A percentile compares a stretch with the other conserved stretches of the same genome.
Evolutionary conservation across 2,888 invertebrate species (phyloP).

Genomic region (Cephus pygmeus): DNA sequence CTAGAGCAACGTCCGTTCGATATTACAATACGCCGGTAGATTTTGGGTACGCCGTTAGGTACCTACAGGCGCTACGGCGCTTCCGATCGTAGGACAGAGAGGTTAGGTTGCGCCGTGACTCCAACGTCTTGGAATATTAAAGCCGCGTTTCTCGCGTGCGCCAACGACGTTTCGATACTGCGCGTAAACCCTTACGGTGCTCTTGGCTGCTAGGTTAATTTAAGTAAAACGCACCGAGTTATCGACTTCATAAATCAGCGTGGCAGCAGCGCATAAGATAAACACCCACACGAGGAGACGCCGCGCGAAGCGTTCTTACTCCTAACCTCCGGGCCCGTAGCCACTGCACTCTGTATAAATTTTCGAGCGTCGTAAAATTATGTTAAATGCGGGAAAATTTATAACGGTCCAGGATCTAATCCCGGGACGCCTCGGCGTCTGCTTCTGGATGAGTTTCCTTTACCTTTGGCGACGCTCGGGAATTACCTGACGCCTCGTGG

Average conservation of each 20-base stretch:
- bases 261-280: conserved; percentile 1
- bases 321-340: not conserved
- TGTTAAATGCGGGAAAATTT: not conserved
- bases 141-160: conserved; percentile 1
- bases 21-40: not conserved
- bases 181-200: not conserved
- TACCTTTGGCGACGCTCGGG: not conserved
- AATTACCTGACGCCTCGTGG: not conserved
- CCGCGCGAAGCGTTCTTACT: not conserved
- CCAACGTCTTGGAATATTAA: not conserved
- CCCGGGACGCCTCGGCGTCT: not conserved
- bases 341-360: not conserved
- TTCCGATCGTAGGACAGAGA: not conserved
- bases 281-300: conserved; percentile 2
- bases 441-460: not conserved
- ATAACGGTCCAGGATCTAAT: not conserved
- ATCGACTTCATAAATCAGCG: conserved; percentile 7
- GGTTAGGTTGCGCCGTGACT: not conserved
- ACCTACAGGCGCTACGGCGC: not conserved
- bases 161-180: not conserved
- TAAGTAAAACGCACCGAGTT: conserved; percentile 2
- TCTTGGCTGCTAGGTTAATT: not conserved
- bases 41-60: not conserved
- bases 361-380: not conserved
- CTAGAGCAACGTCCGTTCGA: not conserved